A percentile compares a stretch with the other conserved stretches of the same genome.
These are phyloP conservation scores for Oscheius sp. DNA, from an alignment of 2,888 invertebrate genomes.

Conservation along the genomic window DNA sequence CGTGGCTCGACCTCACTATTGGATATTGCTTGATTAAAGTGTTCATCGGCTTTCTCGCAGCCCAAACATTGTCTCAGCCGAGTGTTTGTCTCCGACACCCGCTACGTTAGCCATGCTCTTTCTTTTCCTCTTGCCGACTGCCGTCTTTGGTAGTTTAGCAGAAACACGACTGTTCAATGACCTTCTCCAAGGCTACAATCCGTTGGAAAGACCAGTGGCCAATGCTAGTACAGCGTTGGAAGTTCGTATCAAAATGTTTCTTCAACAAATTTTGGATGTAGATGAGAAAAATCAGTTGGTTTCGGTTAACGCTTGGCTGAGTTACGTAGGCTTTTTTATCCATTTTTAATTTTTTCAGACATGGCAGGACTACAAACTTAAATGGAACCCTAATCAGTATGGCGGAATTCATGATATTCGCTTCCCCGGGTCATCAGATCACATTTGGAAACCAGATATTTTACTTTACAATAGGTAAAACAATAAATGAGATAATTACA, in stretches of 20 bases:
- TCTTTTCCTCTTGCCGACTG: conserved; percentile 4
- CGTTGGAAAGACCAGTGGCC: conserved; percentile 72
- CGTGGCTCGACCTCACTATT: too few species aligned
- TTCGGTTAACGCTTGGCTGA: conserved; percentile 63
- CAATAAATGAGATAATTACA: neutral
- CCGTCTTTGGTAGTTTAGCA: conserved; percentile 20
- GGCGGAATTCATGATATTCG: conserved; percentile 61
- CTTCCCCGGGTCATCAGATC: conserved; percentile 61
- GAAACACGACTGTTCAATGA: conserved; percentile 4
- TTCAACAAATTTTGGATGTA: conserved; percentile 74
- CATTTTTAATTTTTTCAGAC: conserved; percentile 37
- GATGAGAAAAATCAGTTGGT: conserved; percentile 68
- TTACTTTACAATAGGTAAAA: conserved; percentile 58
- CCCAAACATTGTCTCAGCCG: conserved; percentile 6
- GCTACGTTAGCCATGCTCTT: conserved; percentile 4
- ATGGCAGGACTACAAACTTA: conserved; percentile 62
- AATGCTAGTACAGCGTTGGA: conserved; percentile 71
- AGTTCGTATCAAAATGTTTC: conserved; percentile 72
- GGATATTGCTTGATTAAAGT: too few species aligned
- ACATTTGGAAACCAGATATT: conserved; percentile 86
- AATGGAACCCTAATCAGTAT: conserved; percentile 60
- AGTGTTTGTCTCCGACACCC: neutral
- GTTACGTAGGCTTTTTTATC: conserved; percentile 50
- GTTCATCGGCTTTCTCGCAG: too few species aligned
- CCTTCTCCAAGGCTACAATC: conserved; percentile 67